A percentile compares a stretch with the other conserved stretches of the same genome.
phyloP scores from a whole-genome alignment of 1,140 invertebrate genomes.

The Campodea augens region DNA sequence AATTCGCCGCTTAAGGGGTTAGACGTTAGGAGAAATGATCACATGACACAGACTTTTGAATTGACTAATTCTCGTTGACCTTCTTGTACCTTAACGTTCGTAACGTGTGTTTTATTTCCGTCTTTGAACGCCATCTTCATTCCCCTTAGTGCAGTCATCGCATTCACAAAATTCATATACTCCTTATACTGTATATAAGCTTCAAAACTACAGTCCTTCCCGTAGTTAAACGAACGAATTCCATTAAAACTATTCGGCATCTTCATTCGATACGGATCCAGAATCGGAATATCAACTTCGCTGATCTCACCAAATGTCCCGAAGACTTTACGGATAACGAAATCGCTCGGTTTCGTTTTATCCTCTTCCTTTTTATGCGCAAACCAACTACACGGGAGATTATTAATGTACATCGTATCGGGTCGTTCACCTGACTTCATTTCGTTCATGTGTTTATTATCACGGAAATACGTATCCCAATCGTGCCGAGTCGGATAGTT shows the following conservation, averaged over 20 bases:
- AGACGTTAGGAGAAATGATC: too few species aligned
- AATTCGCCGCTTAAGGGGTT: too few species aligned
- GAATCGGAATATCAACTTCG: conserved; percentile 69
- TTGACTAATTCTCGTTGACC: too few species aligned
- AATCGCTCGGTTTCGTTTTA: conserved; percentile 44
- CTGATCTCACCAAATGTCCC: conserved; percentile 70
- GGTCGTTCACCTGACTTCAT: conserved; percentile 87
- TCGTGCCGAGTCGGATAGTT: conserved; percentile 71
- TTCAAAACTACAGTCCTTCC: conserved; percentile 45
- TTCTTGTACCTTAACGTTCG: too few species aligned
- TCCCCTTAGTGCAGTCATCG: conserved; percentile 78
- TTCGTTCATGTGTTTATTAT: conserved; percentile 90
- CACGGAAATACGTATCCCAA: conserved; percentile 90
- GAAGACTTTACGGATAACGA: conserved; percentile 62
- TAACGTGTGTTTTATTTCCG: conserved; percentile 20
- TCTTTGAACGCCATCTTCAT: conserved; percentile 70
- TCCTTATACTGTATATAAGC: conserved; percentile 84
- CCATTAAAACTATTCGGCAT: conserved; percentile 55
- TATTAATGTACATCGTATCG: conserved; percentile 71
- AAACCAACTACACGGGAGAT: conserved; percentile 66
- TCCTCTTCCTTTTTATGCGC: conserved; percentile 33
- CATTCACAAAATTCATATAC: conserved; percentile 82
- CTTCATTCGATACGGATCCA: conserved; percentile 59
- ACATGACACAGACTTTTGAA: too few species aligned
- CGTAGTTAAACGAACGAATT: conserved; percentile 46